phyloP scores from a whole-genome alignment of 2,797 vertebrate genomes.

The Danio choprae region DNA sequence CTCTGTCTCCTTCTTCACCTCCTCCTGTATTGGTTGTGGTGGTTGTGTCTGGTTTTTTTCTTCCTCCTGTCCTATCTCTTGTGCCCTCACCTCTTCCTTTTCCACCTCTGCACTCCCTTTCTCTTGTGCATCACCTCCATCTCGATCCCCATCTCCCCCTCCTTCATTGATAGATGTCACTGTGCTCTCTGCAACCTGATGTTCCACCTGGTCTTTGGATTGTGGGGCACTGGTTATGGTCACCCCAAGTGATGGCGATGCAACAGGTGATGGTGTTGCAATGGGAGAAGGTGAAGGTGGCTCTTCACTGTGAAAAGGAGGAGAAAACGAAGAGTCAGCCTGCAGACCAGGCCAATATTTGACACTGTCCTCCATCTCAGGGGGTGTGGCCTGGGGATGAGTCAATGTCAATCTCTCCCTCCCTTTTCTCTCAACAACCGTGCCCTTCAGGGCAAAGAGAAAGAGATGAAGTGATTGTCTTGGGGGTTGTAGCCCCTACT shows the following conservation, averaged over 20 bases:
- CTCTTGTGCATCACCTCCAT: slow-evolving; percentile 74
- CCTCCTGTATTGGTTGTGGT: slow-evolving; percentile 58
- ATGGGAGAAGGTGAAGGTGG: slow-evolving; percentile 70
- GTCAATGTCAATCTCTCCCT: slow-evolving; percentile 60
- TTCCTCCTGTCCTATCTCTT: slow-evolving; percentile 50
- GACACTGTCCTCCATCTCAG: slow-evolving; percentile 69
- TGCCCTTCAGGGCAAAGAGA: slow-evolving; percentile 56
- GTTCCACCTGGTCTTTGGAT: slow-evolving; percentile 45
- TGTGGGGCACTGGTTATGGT: slow-evolving; percentile 14
- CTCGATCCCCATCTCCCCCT: slow-evolving; percentile 66
- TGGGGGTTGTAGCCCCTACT: slow-evolving; percentile 28
- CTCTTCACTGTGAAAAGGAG: slow-evolving; percentile 86
- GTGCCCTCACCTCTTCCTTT: slow-evolving; percentile 54
- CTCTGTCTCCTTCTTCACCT: slow-evolving; percentile 50
- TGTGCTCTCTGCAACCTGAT: slow-evolving; percentile 53
- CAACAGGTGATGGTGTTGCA: slow-evolving; percentile 31
- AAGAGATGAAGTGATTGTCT: slow-evolving; percentile 55
- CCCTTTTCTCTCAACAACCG: slow-evolving; percentile 51
- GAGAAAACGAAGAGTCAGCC: slow-evolving; percentile 85
- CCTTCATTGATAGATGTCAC: slow-evolving; percentile 67
- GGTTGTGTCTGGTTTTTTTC: slow-evolving; percentile 55
- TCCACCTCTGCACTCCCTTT: slow-evolving; percentile 64
- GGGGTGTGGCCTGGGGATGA: slow-evolving; percentile 41
- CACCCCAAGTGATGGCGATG: slow-evolving; percentile 9
- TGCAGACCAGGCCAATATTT: slow-evolving; percentile 77